Base-by-base conservation (phyloP, 2,113 vertebrate genomes). In the Austrofundulus limnaeus region DNA sequence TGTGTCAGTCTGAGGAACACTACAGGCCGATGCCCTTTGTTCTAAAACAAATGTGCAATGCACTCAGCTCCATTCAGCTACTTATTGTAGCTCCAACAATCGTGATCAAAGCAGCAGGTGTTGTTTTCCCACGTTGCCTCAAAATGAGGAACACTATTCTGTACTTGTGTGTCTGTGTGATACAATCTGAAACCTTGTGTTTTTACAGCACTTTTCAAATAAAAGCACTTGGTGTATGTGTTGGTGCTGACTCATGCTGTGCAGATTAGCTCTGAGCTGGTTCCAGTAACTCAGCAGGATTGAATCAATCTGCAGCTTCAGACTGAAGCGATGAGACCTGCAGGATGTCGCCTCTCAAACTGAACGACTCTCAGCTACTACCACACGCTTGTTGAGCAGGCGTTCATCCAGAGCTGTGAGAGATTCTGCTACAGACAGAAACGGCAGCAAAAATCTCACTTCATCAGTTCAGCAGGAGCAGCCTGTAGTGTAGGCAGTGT, bases 121-220 rank as follows among this genome's bases (percentile, higher is more conserved):
- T 86, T 85, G 87, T 83, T 86, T 81, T 70, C 58, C 54, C 70
- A 58, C 70, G 82, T 85, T 83, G 65, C 88, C 89, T 89, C 87
- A 87, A 84, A 88, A 34, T 89, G 90, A 89, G 89, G 87, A 85
- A 43, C 31, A 77, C 56, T 67, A 57, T 11, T 80, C 38, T 78
- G 57, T 69, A 58, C 45, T 70, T 78, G 14, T 80, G 56, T 12
- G 34, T 46, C n/a, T 38, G 41, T 58, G 39, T 54, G 59, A 46
- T 45, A 19, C 61, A 55, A 37, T 37, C 7, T 53, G 37, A 47
- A 25, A 9, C 17, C 20, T 64, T 43, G 19, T 66, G 4, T 70
- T 59, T 71, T 45, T 49, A 31, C n/a, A 34, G n/a, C 34, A 34
- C 53, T 19, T 69, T 41, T 69, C n/a, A 75, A 82, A 78, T 69